Evolutionary conservation across 2,113 vertebrate species (phyloP).

Genomic region (Bujurquina vittata): DNA sequence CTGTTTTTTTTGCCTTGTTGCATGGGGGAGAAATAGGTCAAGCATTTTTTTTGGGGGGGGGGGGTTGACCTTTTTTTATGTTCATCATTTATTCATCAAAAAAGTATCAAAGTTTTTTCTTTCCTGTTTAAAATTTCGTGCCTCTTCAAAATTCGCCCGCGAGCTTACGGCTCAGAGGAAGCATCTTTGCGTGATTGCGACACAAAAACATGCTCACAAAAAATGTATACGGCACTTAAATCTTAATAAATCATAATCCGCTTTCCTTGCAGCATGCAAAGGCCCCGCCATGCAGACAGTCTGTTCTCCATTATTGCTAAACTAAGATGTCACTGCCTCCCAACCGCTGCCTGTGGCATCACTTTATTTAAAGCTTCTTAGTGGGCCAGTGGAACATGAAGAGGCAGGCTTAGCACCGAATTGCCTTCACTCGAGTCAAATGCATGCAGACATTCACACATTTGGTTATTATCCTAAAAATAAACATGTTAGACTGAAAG

Average conservation of each 20-base stretch:
- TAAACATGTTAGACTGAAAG: neutral
- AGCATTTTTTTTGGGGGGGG: neutral
- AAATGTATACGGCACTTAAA: constrained; percentile 1
- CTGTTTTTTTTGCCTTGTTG: too few species aligned
- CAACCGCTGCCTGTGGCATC: constrained; percentile 45
- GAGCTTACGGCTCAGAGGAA: neutral
- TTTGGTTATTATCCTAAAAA: neutral
- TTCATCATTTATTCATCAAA: constrained; percentile 40
- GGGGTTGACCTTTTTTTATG: neutral
- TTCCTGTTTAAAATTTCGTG: constrained; percentile 5
- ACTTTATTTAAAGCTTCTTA: constrained; percentile 68
- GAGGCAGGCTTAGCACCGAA: constrained; percentile 35
- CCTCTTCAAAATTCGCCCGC: constrained; percentile 10
- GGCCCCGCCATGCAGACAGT: constrained; percentile 12
- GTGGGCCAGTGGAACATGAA: constrained; percentile 25
- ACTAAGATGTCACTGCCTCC: constrained; percentile 38
- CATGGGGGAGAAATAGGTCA: constrained; percentile 22
- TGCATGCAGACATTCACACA: neutral
- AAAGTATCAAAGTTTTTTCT: neutral
- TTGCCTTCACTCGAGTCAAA: constrained; percentile 3
- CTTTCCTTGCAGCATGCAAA: constrained; percentile 15
- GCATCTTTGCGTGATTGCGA: neutral
- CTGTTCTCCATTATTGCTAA: constrained; percentile 29
- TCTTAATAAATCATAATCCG: constrained; percentile 43
- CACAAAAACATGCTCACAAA: neutral